These are phyloP conservation scores for Ophion slaviceki DNA, from an alignment of 2,888 invertebrate genomes.

Conservation along the genomic window DNA sequence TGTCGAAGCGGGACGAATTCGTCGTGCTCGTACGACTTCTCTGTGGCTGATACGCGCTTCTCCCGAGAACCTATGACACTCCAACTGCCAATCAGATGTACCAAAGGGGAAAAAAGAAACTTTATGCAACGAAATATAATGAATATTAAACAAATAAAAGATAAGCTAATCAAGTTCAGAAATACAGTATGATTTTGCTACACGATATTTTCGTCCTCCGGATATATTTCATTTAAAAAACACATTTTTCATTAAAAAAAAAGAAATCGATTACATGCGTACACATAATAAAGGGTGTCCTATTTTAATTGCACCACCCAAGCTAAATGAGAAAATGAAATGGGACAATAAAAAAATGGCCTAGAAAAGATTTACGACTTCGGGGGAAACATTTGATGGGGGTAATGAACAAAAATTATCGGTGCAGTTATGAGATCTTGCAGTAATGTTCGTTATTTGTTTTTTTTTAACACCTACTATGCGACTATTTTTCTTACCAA, in stretches of 20 bases:
- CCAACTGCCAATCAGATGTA: neutral
- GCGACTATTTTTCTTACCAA: neutral
- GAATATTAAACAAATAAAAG: neutral
- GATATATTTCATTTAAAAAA: neutral
- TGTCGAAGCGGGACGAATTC: slow-evolving; percentile 46
- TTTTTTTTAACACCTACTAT: neutral
- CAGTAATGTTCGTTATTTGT: neutral
- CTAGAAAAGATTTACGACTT: neutral
- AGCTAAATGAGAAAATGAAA: neutral
- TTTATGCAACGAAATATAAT: neutral
- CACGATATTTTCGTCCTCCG: neutral
- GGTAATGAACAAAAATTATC: neutral
- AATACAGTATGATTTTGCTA: neutral
- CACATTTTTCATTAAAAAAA: too few relatives aligned
- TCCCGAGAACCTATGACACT: neutral
- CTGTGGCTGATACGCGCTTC: slow-evolving; percentile 5
- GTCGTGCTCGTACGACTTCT: slow-evolving; percentile 5
- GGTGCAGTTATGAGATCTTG: neutral
- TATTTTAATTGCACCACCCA: too few relatives aligned
- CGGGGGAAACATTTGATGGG: neutral
- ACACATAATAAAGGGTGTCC: too few relatives aligned
- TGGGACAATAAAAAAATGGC: neutral
- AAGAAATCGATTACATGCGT: too few relatives aligned
- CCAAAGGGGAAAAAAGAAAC: neutral
- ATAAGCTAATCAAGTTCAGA: neutral